A percentile compares a stretch with the other conserved stretches of the same genome.
These are phyloP conservation scores for Nineta flava DNA, from an alignment of 2,888 invertebrate species.

Conservation along the genomic window DNA sequence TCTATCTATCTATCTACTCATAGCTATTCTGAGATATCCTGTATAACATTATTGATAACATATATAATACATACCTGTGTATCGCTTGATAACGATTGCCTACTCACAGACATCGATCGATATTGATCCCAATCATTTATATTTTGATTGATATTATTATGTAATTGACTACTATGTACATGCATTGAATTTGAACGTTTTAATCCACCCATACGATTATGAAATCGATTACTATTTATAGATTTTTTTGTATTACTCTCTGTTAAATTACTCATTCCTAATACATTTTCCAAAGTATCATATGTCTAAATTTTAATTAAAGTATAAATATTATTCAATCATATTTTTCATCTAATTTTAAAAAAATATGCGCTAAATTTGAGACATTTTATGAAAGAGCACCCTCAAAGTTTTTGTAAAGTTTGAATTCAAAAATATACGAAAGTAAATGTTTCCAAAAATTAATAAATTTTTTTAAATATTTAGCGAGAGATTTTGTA, in stretches of 20 bases:
- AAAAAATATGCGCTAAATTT: no score
- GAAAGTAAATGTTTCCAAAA: no score
- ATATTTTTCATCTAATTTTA: no score
- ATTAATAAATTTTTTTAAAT: no score
- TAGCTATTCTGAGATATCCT: no score
- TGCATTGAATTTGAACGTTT: conserved; percentile 23
- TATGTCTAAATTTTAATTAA: conserved; percentile 26
- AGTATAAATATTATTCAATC: no score
- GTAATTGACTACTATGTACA: conserved; percentile 22
- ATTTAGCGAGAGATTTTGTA: no score
- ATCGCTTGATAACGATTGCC: conserved; percentile 49
- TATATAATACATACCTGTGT: conserved; percentile 36
- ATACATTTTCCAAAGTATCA: conserved; percentile 25
- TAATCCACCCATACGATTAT: conserved; percentile 13
- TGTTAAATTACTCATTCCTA: conserved; percentile 8
- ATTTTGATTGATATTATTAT: conserved; percentile 25
- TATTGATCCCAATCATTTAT: conserved; percentile 32
- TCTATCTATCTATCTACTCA: no score
- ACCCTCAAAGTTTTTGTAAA: no score
- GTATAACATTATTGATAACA: no score
- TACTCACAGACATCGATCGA: conserved; percentile 36
- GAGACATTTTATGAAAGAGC: no score
- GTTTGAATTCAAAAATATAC: no score
- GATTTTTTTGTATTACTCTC: conserved; percentile 8
- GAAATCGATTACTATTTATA: neutral